Conservation (phyloP, 2,113 vertebrate species). For the Clupea harengus region DNA sequence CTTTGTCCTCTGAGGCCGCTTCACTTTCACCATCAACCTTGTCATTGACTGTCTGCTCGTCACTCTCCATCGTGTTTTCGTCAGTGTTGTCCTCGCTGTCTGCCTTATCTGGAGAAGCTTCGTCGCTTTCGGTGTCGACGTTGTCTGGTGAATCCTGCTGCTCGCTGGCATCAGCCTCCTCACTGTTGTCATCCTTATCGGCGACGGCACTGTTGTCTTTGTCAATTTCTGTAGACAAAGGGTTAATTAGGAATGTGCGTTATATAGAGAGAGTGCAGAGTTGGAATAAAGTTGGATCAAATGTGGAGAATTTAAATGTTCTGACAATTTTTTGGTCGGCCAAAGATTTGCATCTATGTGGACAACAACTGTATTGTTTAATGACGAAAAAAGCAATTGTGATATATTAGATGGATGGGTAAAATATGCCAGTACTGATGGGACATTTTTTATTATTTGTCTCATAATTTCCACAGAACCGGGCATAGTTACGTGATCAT, state of each 20-base stretch:
- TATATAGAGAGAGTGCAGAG: neutral
- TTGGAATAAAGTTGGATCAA: neutral
- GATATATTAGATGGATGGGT: neutral
- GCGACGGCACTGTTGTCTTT: slow-evolving; percentile 29
- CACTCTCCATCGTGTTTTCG: neutral
- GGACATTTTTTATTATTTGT: neutral
- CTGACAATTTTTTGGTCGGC: too few relatives aligned
- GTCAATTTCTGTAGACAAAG: slow-evolving; percentile 31
- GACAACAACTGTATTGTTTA: neutral
- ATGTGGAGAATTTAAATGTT: too few relatives aligned
- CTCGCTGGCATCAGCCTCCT: slow-evolving; percentile 5
- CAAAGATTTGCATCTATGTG: too few relatives aligned
- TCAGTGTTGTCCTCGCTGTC: neutral
- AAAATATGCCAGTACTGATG: neutral
- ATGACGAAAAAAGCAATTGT: neutral
- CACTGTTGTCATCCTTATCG: slow-evolving; percentile 24
- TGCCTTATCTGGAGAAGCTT: neutral
- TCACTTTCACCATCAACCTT: neutral
- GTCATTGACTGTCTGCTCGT: neutral
- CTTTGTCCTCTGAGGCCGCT: neutral
- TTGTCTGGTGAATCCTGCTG: neutral
- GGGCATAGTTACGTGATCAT: neutral
- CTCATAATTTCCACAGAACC: too few relatives aligned
- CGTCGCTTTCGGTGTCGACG: neutral
- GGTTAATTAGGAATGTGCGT: neutral